Conservation (phyloP, 2,113 vertebrate genomes). For the Anhinga rufa region DNA sequence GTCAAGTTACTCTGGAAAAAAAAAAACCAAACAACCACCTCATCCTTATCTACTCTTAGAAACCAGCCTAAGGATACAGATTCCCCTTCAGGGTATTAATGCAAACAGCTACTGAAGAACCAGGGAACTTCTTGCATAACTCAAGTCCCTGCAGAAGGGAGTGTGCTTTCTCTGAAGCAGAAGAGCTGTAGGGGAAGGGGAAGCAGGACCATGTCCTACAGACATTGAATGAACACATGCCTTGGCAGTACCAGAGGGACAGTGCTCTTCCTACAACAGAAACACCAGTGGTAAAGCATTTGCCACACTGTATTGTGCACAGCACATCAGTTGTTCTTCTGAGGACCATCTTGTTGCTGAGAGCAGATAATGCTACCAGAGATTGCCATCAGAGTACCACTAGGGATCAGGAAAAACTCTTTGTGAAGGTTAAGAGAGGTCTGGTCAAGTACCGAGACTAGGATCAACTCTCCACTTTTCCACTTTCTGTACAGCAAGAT, state of each 20-base stretch:
- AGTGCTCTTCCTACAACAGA: not conserved
- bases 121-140: not conserved
- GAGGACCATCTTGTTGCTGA: not conserved
- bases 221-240: not conserved
- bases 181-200: not conserved
- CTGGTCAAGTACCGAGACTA: slow-evolving; percentile 8
- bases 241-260: not conserved
- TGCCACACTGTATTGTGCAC: not conserved
- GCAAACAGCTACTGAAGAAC: not conserved
- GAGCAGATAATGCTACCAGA: not conserved
- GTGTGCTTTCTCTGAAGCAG: not conserved
- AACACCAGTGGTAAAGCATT: not conserved
- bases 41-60: not conserved
- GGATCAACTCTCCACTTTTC: not conserved
- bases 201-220: not conserved
- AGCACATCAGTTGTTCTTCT: not conserved
- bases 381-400: not conserved
- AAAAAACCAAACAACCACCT: no score
- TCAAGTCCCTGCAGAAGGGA: not conserved
- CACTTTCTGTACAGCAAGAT: not conserved
- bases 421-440: not conserved
- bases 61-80: not conserved
- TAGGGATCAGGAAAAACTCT: not conserved
- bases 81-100: not conserved
- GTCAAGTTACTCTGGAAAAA: not conserved